Conservation (phyloP, 2,888 invertebrate species). For the Chrysotoxum bicinctum region DNA sequence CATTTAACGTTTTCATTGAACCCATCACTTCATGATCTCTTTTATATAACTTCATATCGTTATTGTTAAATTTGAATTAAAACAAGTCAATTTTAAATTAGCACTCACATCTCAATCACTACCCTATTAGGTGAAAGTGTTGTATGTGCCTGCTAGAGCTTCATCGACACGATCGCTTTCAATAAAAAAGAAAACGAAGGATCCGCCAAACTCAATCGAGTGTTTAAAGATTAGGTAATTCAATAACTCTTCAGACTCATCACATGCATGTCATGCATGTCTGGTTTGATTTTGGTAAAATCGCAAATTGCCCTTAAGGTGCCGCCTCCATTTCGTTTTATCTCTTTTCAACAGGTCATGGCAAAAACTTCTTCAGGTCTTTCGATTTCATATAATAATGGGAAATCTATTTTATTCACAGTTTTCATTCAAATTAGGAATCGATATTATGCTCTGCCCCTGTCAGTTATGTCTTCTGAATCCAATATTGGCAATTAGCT, state of each 20-base stretch:
- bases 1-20: not conserved
- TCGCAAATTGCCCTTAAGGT: conserved; percentile 52
- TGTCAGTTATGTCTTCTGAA: conserved; percentile 39
- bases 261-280: conserved; percentile 28
- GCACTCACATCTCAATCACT: not conserved
- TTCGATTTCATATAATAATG: conserved; percentile 32
- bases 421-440: conserved; percentile 38
- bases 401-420: conserved; percentile 54
- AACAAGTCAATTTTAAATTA: not conserved
- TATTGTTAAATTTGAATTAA: not conserved
- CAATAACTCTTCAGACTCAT: conserved; percentile 21
- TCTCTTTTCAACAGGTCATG: conserved; percentile 2
- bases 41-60: not conserved
- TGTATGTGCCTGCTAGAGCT: not conserved
- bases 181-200: conserved; percentile 14
- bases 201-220: conserved; percentile 8
- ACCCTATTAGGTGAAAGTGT: conserved; percentile 51
- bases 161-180: conserved; percentile 42
- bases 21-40: not conserved
- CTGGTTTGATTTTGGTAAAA: conserved; percentile 51
- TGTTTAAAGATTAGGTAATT: conserved; percentile 27
- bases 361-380: not conserved
- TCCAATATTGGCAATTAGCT: not conserved
- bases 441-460: conserved; percentile 44
- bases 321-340: not conserved